Base-by-base conservation (phyloP, 1,140 invertebrate genomes). In the Luehdorfia chinensis region DNA sequence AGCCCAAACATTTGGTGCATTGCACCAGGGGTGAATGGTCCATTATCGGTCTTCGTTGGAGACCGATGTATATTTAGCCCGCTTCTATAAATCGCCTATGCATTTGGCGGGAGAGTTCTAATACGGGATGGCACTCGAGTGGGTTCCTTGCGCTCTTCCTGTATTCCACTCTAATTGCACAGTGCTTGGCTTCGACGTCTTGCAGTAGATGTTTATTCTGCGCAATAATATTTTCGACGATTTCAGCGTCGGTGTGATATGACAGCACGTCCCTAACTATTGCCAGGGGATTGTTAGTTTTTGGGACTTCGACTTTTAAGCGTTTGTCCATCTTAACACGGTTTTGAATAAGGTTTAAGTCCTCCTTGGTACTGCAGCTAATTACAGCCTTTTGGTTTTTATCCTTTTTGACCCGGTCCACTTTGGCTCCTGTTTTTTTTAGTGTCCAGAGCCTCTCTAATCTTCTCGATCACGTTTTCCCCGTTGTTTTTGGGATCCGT, bases 131-230 rank as follows among this genome's bases (percentile, higher is more conserved):
- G 44, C 57, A 58, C 5, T 54, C 51, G 0, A 39, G 52, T 1
- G 44, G 43, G 44, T 71, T 64, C 5, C 63, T 44, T 1, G 55
- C 53, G 15, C 37, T 43, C 21, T 63, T 65, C 9, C 62, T 54
- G 21, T 62, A 69, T 1, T 45, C 25, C 0, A 69, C 39, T 5
- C 36, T 49, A 1, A 59, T 30, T 1, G 3, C 44, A 1, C 2
- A 16, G 0, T 52, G 49, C 8, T 44, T 16, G 4, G 18, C 30
- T 1, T 19, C 33, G 7, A 66, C 18, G 28, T 48, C 28, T 1
- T 37, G 9, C 31, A 55, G 11, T 0, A 63, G 23, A 6, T 56
- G 30, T 39, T 53, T 50, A 25, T 63, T 65, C 28, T 60, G 57
- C 1, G 50, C 28, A 2, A 18, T 36, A 0, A 57, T 12, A 7